Evolutionary conservation across 1,140 invertebrate species (phyloP), one percentile per base, ranked within the genome.

Genomic region (Maniola jurtina): DNA sequence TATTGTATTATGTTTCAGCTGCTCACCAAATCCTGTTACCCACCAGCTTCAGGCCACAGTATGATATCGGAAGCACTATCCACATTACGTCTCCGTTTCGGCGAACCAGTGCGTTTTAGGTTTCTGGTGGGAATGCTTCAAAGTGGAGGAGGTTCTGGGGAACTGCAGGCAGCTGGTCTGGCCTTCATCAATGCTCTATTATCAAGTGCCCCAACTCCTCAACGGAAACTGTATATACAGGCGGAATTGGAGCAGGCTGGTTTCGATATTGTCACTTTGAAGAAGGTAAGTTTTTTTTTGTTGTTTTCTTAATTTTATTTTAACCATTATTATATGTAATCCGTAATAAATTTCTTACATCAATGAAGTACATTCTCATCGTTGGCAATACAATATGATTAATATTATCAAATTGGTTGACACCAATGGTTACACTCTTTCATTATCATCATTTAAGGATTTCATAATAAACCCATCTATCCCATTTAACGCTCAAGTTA

Each of bases 51-150:
- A 10, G 97, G 96, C 6, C 96, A 97, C 86, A 93, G 93, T 0
- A 94, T 95, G 64, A 96, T 98, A 10, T 96, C 97, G 0, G 97
- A 99, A 84, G 97, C 97, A 0, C 93, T 98, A 62, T 97, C 97
- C 0, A 97, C 97, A 0, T 91, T 98, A 47, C 93, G 97, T 13
- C 90, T 99, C 0, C 92, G 97, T 38, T 97, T 97, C 80, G 97
- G 97, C 16, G 97, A 99, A 82, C 96, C 97, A 0, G 97, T 98
- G 5, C 92, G 97, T 73, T 98, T 98, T 88, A 93, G 97, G 61
- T 95, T 98, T 78, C 92, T 98, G 0, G 95, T 97, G 8, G 97
- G 97, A 3, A 97, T 98, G 90, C 92, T 98, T 33, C 94, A 95
- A 69, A 95, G 95, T 72, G 93, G 94, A 0, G 95, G 95, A 0